A percentile compares a stretch with the other conserved stretches of the same genome.
phyloP scores from a whole-genome alignment of 2,888 invertebrate species.

The Polyploca ridens region DNA sequence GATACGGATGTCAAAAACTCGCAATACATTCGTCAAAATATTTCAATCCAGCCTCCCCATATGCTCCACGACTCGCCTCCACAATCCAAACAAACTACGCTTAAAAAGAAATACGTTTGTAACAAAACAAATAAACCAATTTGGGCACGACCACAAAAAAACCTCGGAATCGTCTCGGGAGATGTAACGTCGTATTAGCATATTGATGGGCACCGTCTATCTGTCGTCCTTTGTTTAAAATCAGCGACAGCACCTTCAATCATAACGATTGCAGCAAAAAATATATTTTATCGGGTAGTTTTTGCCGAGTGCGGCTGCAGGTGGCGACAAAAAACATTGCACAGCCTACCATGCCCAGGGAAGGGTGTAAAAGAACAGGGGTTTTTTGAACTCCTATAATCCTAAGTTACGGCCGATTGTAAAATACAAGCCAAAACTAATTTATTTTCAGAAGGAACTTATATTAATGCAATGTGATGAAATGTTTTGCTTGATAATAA shows the following conservation, averaged over 20 bases:
- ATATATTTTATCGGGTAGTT: slow-evolving; percentile 69
- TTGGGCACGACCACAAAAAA: slow-evolving; percentile 70
- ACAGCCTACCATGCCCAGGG: slow-evolving; percentile 30
- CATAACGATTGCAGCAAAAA: slow-evolving; percentile 76
- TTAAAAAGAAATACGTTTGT: slow-evolving; percentile 71
- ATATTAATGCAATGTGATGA: background rate
- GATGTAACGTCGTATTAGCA: slow-evolving; percentile 74
- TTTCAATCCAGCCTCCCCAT: slow-evolving; percentile 34
- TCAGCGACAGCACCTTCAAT: slow-evolving; percentile 82
- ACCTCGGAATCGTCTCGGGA: slow-evolving; percentile 57
- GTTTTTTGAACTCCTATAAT: slow-evolving; percentile 30
- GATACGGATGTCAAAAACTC: slow-evolving; percentile 29
- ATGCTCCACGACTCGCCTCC: slow-evolving; percentile 59
- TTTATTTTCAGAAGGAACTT: background rate
- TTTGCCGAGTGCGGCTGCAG: slow-evolving; percentile 66
- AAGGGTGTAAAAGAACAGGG: slow-evolving; percentile 29
- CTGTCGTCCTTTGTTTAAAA: slow-evolving; percentile 80
- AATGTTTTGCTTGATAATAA: background rate
- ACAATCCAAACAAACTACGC: slow-evolving; percentile 73
- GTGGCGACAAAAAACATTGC: slow-evolving; percentile 62
- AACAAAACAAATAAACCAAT: slow-evolving; percentile 83
- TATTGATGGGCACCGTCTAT: slow-evolving; percentile 79
- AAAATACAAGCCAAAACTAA: background rate
- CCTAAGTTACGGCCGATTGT: slow-evolving; percentile 9
- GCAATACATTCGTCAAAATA: slow-evolving; percentile 23